phyloP scores from a whole-genome alignment of 2,113 vertebrate genomes.

The Chionis minor region DNA sequence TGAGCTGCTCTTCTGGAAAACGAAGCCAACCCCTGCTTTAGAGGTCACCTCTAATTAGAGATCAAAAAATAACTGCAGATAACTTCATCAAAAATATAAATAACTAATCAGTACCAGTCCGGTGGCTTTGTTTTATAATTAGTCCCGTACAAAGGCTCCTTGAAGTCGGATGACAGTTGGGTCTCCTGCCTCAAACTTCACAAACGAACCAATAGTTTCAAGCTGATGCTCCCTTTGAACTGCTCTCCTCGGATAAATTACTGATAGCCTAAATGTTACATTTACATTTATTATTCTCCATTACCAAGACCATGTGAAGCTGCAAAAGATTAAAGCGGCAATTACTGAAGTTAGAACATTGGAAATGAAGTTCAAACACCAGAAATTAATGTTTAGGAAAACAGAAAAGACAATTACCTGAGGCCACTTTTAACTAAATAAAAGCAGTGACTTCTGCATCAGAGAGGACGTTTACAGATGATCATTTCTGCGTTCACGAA shows the following conservation, averaged over 20 bases:
- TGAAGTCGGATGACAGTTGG: conserved; percentile 57
- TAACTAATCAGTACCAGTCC: conserved; percentile 35
- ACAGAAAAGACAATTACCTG: conserved; percentile 14
- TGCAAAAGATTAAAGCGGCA: conserved; percentile 62
- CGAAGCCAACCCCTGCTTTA: conserved; percentile 3
- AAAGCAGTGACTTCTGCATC: not conserved
- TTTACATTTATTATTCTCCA: conserved; percentile 74
- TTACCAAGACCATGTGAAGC: conserved; percentile 43
- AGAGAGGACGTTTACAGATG: not conserved
- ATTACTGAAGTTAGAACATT: conserved; percentile 58
- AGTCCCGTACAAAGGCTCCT: conserved; percentile 34
- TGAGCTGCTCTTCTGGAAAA: conserved; percentile 41
- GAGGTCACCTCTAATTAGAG: conserved; percentile 67
- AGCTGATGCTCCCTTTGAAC: conserved; percentile 70
- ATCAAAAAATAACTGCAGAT: conserved; percentile 53
- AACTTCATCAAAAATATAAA: conserved; percentile 57
- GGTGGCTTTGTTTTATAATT: conserved; percentile 54
- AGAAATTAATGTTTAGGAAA: conserved; percentile 48
- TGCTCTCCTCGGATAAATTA: conserved; percentile 67
- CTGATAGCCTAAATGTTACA: conserved; percentile 75
- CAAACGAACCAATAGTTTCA: conserved; percentile 54
- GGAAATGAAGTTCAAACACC: conserved; percentile 51
- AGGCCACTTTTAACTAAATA: conserved; percentile 2
- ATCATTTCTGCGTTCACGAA: not conserved
- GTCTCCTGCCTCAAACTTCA: conserved; percentile 61